Conservation (phyloP, 2,888 invertebrate genomes). For the Apamea crenata region DNA sequence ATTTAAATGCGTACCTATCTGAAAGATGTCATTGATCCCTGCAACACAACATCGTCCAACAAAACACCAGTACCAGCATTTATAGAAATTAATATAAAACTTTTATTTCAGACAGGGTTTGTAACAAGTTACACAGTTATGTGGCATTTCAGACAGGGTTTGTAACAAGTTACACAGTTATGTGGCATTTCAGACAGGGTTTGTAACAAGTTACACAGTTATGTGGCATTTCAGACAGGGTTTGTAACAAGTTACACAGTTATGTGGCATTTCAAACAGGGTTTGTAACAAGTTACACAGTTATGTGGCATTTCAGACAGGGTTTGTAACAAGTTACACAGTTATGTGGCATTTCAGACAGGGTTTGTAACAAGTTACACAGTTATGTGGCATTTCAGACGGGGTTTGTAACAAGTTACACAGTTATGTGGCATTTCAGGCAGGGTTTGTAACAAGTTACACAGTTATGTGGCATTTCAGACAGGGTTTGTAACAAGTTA, state of each 20-base stretch:
- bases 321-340: too few species aligned
- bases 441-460: too few species aligned
- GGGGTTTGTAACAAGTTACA: too few species aligned
- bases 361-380: too few species aligned
- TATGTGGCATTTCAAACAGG: conserved; percentile 27
- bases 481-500: too few species aligned
- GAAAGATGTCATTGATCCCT: background rate
- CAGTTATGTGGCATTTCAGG: conserved; percentile 34
- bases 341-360: conserved; percentile 34
- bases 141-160: conserved; percentile 6
- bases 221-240: conserved; percentile 18
- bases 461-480: conserved; percentile 35
- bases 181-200: conserved; percentile 7
- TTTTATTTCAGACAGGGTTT: too few species aligned
- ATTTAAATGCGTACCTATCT: too few species aligned
- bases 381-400: conserved; percentile 34
- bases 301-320: conserved; percentile 34
- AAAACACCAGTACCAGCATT: background rate
- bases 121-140: conserved; percentile 14
- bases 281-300: too few species aligned
- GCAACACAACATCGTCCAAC: too few species aligned
- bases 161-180: conserved; percentile 12
- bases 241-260: background rate
- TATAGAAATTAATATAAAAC: too few species aligned
- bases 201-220: conserved; percentile 3